Conservation (phyloP, 2,888 invertebrate species). For the Habrosyne pyritoides region DNA sequence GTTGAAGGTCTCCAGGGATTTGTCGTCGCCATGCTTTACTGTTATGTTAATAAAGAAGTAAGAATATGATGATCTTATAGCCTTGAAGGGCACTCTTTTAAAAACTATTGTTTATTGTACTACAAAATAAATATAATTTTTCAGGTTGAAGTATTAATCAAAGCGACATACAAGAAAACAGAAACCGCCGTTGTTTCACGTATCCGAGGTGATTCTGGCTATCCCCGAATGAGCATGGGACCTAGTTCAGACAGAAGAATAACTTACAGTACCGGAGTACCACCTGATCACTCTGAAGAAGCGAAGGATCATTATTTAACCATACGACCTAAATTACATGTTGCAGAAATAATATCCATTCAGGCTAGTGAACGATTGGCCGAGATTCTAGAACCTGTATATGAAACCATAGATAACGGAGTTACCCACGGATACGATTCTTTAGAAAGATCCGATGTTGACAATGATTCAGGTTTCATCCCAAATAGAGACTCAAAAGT, state of each 20-base stretch:
- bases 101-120: neutral
- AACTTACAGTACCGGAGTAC: constrained; percentile 67
- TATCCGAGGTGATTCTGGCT: constrained; percentile 56
- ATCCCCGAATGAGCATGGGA: constrained; percentile 52
- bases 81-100: neutral
- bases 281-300: constrained; percentile 43
- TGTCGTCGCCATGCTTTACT: constrained; percentile 85
- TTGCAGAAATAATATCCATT: constrained; percentile 77
- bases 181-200: constrained; percentile 68
- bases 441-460: constrained; percentile 50
- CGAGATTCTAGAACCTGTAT: constrained; percentile 73
- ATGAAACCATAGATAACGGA: constrained; percentile 68
- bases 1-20: constrained; percentile 85
- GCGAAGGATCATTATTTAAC: constrained; percentile 50
- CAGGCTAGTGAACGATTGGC: constrained; percentile 71
- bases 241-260: constrained; percentile 57
- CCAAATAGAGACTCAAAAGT: constrained; percentile 46
- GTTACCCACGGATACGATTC: constrained; percentile 61
- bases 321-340: constrained; percentile 63
- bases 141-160: constrained; percentile 71
- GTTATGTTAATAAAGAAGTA: constrained; percentile 87
- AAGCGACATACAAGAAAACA: constrained; percentile 72
- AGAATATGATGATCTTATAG: constrained; percentile 12
- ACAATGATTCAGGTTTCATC: constrained; percentile 55
- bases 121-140: constrained; percentile 19